These are phyloP conservation scores for Doryteuthis pealeii DNA, from an alignment of 1,140 invertebrate species.

Conservation along the genomic window DNA sequence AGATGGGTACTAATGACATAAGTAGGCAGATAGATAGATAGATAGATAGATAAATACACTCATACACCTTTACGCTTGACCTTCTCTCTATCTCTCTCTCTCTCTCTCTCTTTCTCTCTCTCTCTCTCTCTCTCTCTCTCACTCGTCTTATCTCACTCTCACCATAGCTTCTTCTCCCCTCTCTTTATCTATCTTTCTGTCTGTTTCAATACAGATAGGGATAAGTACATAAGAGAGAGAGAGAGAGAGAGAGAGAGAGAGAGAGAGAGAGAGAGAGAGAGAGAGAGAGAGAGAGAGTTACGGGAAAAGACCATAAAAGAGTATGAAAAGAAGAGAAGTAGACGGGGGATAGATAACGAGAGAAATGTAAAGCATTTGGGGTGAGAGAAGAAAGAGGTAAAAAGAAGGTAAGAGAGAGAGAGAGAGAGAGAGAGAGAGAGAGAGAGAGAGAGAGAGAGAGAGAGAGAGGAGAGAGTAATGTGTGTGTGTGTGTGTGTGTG, in stretches of 20 bases:
- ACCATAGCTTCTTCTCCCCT: too few species aligned
- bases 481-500: neutral
- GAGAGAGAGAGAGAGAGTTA: too few species aligned
- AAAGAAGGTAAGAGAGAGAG: neutral
- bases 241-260: neutral
- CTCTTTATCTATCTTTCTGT: neutral
- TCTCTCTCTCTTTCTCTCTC: too few species aligned
- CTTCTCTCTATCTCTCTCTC: too few species aligned
- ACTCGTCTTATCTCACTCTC: too few species aligned
- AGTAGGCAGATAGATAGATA: too few species aligned
- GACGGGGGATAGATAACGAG: neutral
- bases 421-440: neutral
- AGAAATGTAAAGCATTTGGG: neutral
- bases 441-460: neutral
- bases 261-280: neutral
- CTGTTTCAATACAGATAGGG: neutral
- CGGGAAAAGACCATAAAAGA: neutral
- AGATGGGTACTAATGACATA: too few species aligned
- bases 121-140: too few species aligned
- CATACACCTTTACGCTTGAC: too few species aligned
- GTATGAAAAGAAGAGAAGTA: neutral
- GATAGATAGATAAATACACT: too few species aligned
- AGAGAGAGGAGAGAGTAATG: too few species aligned
- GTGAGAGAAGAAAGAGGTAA: neutral
- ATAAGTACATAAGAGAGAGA: neutral